Percentiles rank a stretch among this genome's conserved stretches.
These are phyloP conservation scores for Agriopis aurantiaria DNA, from an alignment of 2,888 invertebrate species.

Conservation along the genomic window DNA sequence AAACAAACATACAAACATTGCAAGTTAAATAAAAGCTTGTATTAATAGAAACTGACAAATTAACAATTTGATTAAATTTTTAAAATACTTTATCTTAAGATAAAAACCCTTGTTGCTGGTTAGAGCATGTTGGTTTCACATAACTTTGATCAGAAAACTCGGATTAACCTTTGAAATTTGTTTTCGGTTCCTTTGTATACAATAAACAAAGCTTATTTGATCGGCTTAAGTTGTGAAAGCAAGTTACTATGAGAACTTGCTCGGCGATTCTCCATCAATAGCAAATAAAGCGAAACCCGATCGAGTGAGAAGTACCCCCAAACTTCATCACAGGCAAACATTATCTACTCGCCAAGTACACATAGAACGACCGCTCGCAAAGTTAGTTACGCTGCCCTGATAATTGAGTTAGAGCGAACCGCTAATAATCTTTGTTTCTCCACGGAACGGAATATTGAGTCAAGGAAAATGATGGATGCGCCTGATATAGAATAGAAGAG, in stretches of 20 bases:
- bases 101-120: background rate
- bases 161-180: conserved; percentile 12
- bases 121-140: background rate
- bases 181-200: conserved; percentile 5
- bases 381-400: conserved; percentile 35
- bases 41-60: too few species aligned
- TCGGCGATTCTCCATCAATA: background rate
- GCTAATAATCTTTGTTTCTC: conserved; percentile 28
- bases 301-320: conserved; percentile 7
- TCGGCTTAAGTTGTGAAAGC: conserved; percentile 6
- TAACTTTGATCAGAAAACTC: conserved; percentile 6
- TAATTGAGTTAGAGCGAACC: conserved; percentile 42
- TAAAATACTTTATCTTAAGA: background rate
- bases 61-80: too few species aligned
- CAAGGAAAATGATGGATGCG: background rate
- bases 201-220: background rate
- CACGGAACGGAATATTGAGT: conserved; percentile 19
- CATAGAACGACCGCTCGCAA: conserved; percentile 34
- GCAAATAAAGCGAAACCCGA: conserved; percentile 1
- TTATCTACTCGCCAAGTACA: conserved; percentile 41
- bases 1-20: too few species aligned
- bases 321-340: conserved; percentile 34
- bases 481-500: background rate
- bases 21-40: too few species aligned
- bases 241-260: background rate